phyloP scores from a whole-genome alignment of 2,113 vertebrate genomes.

The Drymodes brunneopygia region DNA sequence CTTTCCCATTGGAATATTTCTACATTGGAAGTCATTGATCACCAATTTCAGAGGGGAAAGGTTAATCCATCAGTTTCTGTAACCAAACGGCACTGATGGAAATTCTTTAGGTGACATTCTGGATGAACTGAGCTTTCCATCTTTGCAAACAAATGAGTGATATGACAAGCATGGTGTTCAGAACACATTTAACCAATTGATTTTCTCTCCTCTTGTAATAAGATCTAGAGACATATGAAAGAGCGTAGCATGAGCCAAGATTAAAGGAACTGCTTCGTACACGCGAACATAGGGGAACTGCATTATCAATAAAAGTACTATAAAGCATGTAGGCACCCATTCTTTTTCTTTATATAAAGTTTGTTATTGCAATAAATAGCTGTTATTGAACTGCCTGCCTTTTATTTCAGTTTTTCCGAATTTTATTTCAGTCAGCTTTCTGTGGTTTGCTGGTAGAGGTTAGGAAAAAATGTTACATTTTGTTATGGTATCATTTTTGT shows the following conservation, averaged over 20 bases:
- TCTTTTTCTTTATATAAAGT: conserved; percentile 73
- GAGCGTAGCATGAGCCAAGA: conserved; percentile 62
- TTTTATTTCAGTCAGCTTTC: conserved; percentile 7
- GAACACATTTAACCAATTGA: conserved; percentile 95
- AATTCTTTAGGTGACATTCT: conserved; percentile 88
- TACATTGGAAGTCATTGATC: conserved; percentile 85
- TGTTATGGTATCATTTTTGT: not conserved
- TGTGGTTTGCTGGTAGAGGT: not conserved
- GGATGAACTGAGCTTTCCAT: conserved; percentile 84
- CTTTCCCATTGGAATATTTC: conserved; percentile 77
- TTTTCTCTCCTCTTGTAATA: conserved; percentile 96
- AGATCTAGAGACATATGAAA: conserved; percentile 93
- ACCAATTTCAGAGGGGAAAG: conserved; percentile 81
- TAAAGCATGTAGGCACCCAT: conserved; percentile 65
- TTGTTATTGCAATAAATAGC: conserved; percentile 81
- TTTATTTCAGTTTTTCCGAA: conserved; percentile 52
- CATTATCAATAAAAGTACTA: conserved; percentile 66
- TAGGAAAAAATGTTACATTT: conserved; percentile 5
- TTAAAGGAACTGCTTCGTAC: conserved; percentile 72
- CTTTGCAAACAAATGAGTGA: conserved; percentile 95
- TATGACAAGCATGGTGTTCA: conserved; percentile 92
- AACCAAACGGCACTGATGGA: conserved; percentile 78
- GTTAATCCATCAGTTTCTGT: conserved; percentile 90
- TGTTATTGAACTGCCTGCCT: conserved; percentile 64
- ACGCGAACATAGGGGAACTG: conserved; percentile 11